Evolutionary conservation across 2,797 vertebrate genomes (phyloP).

Genomic region (Lates japonicus): DNA sequence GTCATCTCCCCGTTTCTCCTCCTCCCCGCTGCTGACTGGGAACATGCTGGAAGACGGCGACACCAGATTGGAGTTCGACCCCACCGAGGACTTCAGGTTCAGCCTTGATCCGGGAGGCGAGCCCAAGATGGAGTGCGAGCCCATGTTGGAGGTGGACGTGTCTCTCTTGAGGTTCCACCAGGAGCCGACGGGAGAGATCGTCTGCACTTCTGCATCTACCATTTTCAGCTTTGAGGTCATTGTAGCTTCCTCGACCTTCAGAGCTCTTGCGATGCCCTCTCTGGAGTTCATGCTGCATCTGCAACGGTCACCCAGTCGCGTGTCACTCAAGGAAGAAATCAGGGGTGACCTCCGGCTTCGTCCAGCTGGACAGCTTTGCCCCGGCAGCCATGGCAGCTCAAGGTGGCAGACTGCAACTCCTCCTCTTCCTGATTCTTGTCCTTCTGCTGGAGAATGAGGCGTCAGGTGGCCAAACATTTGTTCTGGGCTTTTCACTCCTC

Average conservation of each 20-base stretch:
- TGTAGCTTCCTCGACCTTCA: slow-evolving; percentile 78
- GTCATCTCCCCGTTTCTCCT: slow-evolving; percentile 30
- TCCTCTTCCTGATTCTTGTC: slow-evolving; percentile 62
- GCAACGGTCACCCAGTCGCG: slow-evolving; percentile 84
- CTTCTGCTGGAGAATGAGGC: slow-evolving; percentile 17
- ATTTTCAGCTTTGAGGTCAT: slow-evolving; percentile 87
- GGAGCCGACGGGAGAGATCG: slow-evolving; percentile 79
- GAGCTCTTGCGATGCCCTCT: slow-evolving; percentile 12
- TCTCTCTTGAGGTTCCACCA: slow-evolving; percentile 65
- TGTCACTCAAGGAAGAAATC: slow-evolving; percentile 91
- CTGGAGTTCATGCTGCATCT: slow-evolving; percentile 53
- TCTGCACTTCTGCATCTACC: slow-evolving; percentile 91
- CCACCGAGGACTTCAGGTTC: slow-evolving; percentile 69
- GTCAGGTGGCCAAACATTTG: not conserved
- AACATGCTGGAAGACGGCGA: slow-evolving; percentile 82
- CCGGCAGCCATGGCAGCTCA: slow-evolving; percentile 33
- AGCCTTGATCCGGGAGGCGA: slow-evolving; percentile 80
- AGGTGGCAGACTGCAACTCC: slow-evolving; percentile 43
- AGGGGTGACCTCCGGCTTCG: slow-evolving; percentile 77
- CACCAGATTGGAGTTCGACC: slow-evolving; percentile 80
- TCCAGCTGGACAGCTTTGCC: slow-evolving; percentile 3
- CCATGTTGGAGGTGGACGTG: slow-evolving; percentile 57
- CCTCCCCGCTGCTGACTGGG: slow-evolving; percentile 65
- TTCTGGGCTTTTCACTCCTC: not conserved
- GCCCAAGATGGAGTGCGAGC: slow-evolving; percentile 77